Conservation (phyloP, 2,888 invertebrate species). For the Spodoptera exigua region DNA sequence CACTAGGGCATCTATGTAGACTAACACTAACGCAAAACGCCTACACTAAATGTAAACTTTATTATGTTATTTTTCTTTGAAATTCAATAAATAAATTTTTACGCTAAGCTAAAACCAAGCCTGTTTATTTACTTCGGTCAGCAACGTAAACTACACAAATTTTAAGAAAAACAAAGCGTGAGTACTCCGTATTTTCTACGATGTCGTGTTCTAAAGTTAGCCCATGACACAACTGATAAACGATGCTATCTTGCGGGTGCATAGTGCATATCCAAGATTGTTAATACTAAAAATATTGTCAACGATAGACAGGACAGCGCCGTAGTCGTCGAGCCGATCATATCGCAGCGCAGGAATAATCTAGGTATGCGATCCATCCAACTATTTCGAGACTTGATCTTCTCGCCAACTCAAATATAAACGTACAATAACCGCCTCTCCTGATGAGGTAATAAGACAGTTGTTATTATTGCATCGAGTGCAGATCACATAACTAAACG, state of each 20-base stretch:
- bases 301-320: conserved; percentile 62
- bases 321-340: conserved; percentile 59
- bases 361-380: conserved; percentile 67
- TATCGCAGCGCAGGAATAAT: conserved; percentile 66
- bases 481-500: conserved; percentile 37
- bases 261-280: conserved; percentile 69
- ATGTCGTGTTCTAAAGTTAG: conserved; percentile 73
- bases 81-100: conserved; percentile 15
- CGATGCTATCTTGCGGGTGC: conserved; percentile 67
- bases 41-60: conserved; percentile 37
- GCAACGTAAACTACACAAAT: conserved; percentile 12
- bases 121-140: conserved; percentile 29
- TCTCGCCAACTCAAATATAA: conserved; percentile 25
- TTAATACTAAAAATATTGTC: conserved; percentile 75
- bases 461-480: conserved; percentile 32
- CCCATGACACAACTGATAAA: conserved; percentile 72
- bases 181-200: conserved; percentile 60
- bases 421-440: conserved; percentile 39
- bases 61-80: conserved; percentile 30
- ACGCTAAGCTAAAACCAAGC: conserved; percentile 6
- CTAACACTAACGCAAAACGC: conserved; percentile 43
- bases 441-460: conserved; percentile 35
- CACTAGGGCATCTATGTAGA: conserved; percentile 58
- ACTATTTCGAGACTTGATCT: conserved; percentile 39
- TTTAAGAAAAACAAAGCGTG: conserved; percentile 51